Conservation (phyloP, 2,113 vertebrate species). For the Gopherus evgoodei region DNA sequence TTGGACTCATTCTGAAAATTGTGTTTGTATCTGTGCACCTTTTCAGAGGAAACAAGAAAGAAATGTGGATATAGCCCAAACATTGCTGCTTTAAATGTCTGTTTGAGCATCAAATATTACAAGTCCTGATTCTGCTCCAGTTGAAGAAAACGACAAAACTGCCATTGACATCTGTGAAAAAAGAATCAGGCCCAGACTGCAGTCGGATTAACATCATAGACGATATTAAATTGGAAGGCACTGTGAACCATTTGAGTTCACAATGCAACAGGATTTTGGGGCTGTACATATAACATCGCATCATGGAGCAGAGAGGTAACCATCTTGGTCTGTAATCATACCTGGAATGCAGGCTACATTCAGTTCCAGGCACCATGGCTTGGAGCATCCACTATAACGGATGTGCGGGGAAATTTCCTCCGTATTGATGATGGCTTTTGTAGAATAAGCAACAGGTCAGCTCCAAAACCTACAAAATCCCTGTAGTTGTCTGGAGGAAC, state of each 20-base stretch:
- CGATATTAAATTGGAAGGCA: not conserved
- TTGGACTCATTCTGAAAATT: not conserved
- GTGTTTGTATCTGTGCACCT: not conserved
- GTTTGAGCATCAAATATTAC: not conserved
- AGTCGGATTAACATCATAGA: not conserved
- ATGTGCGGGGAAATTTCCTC: not conserved
- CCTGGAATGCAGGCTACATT: not conserved
- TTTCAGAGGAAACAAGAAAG: not conserved
- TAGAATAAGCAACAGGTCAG: not conserved
- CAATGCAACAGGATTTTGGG: not conserved
- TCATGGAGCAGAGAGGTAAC: not conserved
- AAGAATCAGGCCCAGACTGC: not conserved
- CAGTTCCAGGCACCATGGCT: not conserved
- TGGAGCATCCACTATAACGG: not conserved
- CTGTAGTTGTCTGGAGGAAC: not conserved
- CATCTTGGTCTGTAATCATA: not conserved
- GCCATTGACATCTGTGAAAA: not conserved
- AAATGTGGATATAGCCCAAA: not conserved
- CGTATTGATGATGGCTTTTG: not conserved
- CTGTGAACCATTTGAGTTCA: not conserved
- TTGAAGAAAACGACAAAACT: not conserved
- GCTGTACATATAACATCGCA: not conserved
- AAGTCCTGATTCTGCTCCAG: not conserved
- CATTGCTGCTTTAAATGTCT: not conserved
- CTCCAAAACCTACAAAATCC: not conserved